Base-by-base conservation (phyloP, 2,797 vertebrate species). In the Hipposideros larvatus region DNA sequence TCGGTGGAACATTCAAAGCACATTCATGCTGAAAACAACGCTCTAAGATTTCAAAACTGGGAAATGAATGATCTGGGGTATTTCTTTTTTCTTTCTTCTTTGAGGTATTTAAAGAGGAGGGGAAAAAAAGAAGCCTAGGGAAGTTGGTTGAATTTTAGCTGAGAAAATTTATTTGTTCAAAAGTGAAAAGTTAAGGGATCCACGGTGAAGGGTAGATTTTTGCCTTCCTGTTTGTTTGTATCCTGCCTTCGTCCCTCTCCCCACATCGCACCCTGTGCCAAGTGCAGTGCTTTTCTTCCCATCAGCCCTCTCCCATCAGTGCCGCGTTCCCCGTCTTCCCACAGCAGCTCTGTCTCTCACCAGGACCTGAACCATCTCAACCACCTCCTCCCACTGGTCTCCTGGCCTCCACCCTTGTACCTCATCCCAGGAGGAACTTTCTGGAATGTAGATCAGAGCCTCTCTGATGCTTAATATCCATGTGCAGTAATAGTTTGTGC, bases 91-190 rank as follows among this genome's bases (percentile, higher is more conserved):
- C 66, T 53, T 24, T 68, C 6, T 11, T 80, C 73, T 53, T 5
- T 11, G 26, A 88, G 63, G 43, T 80, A 84, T 71, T 80, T 90
- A 63, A 57, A 96, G 41, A 28, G 7, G 10, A 15, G 19, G 68
- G 19, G 63, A 18, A 46, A 1, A 48, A 63, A 80, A 59, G 61
- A 91, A 31, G 22, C 11, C 57, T 85, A 77, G 80, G 63, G 90
- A 91, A 96, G 86, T 89, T 46, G 53, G 78, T 80, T 95, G 57
- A 51, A 82, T 84, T 90, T 91, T 37, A 92, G 68, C 68, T 85
- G 90, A 90, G 75, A 74, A 57, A 82, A 91, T 96, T 37, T 94
- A 43, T 79, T 96, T 94, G 92, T 66, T 94, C 86, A 92, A 96
- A 97, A 95, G 77, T 28, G 77, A 95, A 34, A 95, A 65, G 88